Evolutionary conservation across 2,113 vertebrate species (phyloP).

Genomic region (Manacus vitellinus): DNA sequence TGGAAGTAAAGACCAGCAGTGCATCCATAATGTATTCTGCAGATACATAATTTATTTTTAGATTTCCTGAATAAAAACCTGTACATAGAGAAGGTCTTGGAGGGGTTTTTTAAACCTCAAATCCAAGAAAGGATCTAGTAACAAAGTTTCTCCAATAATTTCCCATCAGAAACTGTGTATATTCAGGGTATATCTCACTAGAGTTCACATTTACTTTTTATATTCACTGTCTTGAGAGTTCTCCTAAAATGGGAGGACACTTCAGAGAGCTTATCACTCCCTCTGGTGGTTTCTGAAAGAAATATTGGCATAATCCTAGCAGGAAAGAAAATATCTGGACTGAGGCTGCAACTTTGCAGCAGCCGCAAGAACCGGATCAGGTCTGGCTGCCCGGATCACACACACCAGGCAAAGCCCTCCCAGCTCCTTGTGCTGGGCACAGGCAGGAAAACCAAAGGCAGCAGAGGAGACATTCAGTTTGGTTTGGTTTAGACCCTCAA

Average conservation of each 20-base stretch:
- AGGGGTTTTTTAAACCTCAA: neutral
- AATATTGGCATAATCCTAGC: neutral
- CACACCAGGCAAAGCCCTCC: neutral
- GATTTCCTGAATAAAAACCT: neutral
- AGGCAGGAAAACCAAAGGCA: neutral
- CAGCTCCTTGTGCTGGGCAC: neutral
- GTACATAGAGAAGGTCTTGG: neutral
- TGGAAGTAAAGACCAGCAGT: neutral
- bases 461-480: neutral
- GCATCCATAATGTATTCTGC: neutral
- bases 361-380: neutral
- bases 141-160: neutral
- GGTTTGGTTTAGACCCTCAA: neutral
- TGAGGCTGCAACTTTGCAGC: neutral
- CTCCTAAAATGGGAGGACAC: neutral
- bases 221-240: neutral
- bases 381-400: rapidly evolving
- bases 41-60: neutral
- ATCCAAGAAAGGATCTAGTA: neutral
- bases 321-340: neutral
- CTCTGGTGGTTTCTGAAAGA: conserved; percentile 31
- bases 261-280: conserved; percentile 13
- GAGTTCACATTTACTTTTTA: neutral
- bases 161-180: neutral
- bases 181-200: neutral